phyloP scores from a whole-genome alignment of 2,797 vertebrate genomes.

The Labroides dimidiatus region DNA sequence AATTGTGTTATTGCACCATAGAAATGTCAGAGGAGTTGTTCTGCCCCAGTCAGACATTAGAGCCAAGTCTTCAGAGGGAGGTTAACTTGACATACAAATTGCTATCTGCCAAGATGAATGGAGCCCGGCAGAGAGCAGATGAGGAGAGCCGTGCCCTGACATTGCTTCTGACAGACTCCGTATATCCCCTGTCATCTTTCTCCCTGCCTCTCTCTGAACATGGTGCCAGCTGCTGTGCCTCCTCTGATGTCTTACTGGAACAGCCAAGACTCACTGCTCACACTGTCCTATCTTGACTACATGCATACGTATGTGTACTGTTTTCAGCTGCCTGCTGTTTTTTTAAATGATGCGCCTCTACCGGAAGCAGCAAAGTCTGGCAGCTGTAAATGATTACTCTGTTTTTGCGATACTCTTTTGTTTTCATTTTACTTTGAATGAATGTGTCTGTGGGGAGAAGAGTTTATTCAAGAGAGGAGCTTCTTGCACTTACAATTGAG shows the following conservation, averaged over 20 bases:
- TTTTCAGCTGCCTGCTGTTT: neutral
- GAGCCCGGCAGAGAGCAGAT: slow-evolving; percentile 67
- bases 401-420: too few relatives aligned
- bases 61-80: slow-evolving; percentile 67
- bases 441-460: too few relatives aligned
- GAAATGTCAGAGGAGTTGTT: slow-evolving; percentile 68
- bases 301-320: neutral
- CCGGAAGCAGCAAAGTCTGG: too few relatives aligned
- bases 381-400: too few relatives aligned
- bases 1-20: slow-evolving; percentile 76
- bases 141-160: slow-evolving; percentile 76
- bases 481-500: too few relatives aligned
- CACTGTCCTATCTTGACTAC: neutral
- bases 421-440: too few relatives aligned
- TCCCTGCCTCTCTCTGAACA: slow-evolving; percentile 37
- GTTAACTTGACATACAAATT: slow-evolving; percentile 82
- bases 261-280: slow-evolving; percentile 37
- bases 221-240: slow-evolving; percentile 56
- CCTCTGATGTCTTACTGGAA: slow-evolving; percentile 60
- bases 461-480: too few relatives aligned
- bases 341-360: too few relatives aligned
- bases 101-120: slow-evolving; percentile 77
- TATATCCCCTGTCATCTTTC: slow-evolving; percentile 56
- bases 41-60: slow-evolving; percentile 59
- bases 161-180: slow-evolving; percentile 69